phyloP scores from a whole-genome alignment of 2,797 vertebrate species.

The Tokudaia muenninki region DNA sequence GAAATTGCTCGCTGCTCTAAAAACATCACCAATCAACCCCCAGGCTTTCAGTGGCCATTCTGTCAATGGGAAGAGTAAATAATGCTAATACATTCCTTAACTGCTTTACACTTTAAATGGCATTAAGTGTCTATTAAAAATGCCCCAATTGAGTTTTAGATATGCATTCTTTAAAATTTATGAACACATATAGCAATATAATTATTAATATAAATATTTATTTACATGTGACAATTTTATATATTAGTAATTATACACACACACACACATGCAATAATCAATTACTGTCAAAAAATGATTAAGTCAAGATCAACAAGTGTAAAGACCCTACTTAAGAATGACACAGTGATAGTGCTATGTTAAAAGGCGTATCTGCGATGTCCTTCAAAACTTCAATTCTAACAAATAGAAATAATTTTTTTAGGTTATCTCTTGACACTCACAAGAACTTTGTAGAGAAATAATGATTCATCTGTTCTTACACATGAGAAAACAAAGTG shows the following conservation, averaged over 20 bases:
- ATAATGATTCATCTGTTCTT: not conserved
- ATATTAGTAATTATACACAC: not conserved
- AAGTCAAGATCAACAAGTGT: slow-evolving; percentile 1
- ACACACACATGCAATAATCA: not conserved
- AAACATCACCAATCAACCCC: slow-evolving; percentile 50
- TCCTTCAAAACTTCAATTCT: too few species aligned
- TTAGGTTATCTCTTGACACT: not conserved
- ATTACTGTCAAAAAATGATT: slow-evolving; percentile 12
- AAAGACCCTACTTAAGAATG: not conserved
- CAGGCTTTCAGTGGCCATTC: slow-evolving; percentile 37
- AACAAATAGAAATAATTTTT: not conserved
- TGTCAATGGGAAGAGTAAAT: slow-evolving; percentile 54
- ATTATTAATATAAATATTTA: slow-evolving; percentile 5
- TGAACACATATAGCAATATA: not conserved
- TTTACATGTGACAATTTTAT: not conserved
- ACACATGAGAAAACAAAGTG: not conserved
- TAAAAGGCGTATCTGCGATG: too few species aligned
- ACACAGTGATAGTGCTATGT: too few species aligned
- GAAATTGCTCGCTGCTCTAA: slow-evolving; percentile 60
- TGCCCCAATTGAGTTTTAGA: not conserved
- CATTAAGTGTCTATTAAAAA: not conserved
- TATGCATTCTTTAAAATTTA: not conserved
- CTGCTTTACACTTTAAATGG: not conserved
- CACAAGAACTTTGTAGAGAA: not conserved
- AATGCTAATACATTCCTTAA: slow-evolving; percentile 35